Conservation (phyloP, 2,797 vertebrate genomes). For the Tadarida brasiliensis region DNA sequence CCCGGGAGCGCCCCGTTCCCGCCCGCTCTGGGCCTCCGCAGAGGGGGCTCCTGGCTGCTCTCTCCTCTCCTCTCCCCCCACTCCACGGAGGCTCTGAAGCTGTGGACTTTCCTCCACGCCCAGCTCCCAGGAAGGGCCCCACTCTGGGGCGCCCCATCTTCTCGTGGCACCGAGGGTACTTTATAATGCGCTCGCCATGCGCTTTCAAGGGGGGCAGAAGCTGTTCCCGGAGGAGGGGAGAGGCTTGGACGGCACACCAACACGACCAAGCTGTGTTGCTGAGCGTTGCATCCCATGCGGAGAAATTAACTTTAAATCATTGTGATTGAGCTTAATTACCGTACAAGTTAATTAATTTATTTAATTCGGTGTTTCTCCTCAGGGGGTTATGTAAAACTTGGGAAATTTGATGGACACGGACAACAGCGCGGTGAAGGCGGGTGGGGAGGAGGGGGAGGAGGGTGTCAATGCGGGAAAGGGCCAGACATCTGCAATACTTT, state of each 20-base stretch:
- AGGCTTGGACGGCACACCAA: not conserved
- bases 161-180: not conserved
- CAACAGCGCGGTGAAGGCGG: too few relatives aligned
- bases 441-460: too few relatives aligned
- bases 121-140: not conserved
- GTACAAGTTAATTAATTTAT: slow-evolving; percentile 6
- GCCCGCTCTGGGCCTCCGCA: not conserved
- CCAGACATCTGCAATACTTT: too few relatives aligned
- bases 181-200: not conserved
- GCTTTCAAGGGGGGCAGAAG: not conserved
- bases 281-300: too few relatives aligned
- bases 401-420: not conserved
- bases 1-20: not conserved
- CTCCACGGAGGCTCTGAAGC: not conserved
- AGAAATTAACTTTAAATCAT: slow-evolving; percentile 35
- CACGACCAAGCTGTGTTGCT: not conserved
- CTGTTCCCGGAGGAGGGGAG: not conserved
- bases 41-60: not conserved
- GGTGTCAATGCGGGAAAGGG: too few relatives aligned
- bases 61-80: not conserved
- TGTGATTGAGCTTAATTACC: slow-evolving; percentile 28
- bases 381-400: not conserved
- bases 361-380: slow-evolving; percentile 39
- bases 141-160: not conserved
- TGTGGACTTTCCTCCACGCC: not conserved